Percentiles rank a stretch among this genome's conserved stretches.
Evolutionary conservation across 2,888 invertebrate species (phyloP).

Genomic region (Temnothorax ravouxi): DNA sequence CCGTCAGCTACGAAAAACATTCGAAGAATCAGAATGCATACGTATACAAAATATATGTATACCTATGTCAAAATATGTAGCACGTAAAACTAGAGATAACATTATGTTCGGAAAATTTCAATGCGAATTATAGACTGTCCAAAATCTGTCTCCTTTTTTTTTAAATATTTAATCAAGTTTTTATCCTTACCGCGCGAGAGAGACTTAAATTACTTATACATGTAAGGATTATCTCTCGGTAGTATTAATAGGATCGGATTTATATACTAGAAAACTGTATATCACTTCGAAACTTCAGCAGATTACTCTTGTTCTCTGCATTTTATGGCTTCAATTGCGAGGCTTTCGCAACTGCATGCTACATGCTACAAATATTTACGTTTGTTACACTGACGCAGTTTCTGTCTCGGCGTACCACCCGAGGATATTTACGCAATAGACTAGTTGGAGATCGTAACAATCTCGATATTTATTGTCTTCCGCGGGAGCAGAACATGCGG

Average conservation of each 20-base stretch:
- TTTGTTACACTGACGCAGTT: background rate
- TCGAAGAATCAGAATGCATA: too few species aligned
- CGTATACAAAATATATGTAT: background rate
- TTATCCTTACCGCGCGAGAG: background rate
- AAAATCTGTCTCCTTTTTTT: background rate
- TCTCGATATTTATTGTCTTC: constrained; percentile 25
- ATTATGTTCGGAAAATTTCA: background rate
- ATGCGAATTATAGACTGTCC: background rate
- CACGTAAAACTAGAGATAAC: background rate
- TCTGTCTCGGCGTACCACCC: background rate
- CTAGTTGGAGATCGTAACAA: constrained; percentile 9
- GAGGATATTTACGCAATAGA: background rate
- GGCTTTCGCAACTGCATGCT: background rate
- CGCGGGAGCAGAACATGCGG: background rate
- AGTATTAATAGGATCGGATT: background rate
- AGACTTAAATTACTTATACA: background rate
- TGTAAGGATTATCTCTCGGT: background rate
- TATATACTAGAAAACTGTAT: background rate
- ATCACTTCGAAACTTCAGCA: background rate
- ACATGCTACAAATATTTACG: constrained; percentile 15
- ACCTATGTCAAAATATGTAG: background rate
- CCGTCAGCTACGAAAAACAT: background rate
- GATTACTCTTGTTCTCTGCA: background rate
- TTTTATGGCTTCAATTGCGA: background rate
- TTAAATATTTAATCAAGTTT: background rate